Percentiles rank a stretch among this genome's conserved stretches.
Evolutionary conservation across 2,888 invertebrate species (phyloP).

Genomic region (Cepaea hortensis): DNA sequence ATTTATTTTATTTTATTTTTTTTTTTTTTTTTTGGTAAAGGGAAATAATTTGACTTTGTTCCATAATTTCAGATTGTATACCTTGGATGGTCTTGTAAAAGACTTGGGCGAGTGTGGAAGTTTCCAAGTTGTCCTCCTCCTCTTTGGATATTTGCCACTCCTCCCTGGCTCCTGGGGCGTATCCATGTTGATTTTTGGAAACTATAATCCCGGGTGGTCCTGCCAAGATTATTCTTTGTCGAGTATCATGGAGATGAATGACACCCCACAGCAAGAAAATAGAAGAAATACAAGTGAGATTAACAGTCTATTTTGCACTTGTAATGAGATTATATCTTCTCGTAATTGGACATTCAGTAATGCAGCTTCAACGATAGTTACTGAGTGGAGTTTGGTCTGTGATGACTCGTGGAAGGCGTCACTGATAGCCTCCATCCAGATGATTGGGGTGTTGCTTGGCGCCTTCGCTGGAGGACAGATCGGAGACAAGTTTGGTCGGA

Average conservation of each 20-base stretch:
- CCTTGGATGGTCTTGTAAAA: conserved; percentile 54
- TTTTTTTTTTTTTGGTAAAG: too few species aligned
- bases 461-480: conserved; percentile 61
- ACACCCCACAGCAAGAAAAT: background rate
- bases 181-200: conserved; percentile 61
- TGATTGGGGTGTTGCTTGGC: conserved; percentile 71
- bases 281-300: background rate
- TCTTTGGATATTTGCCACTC: conserved; percentile 49
- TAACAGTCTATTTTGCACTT: background rate
- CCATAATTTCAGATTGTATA: background rate
- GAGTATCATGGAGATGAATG: background rate
- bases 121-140: conserved; percentile 56
- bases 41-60: too few species aligned
- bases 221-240: conserved; percentile 41
- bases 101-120: conserved; percentile 58
- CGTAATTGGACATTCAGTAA: background rate
- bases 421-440: conserved; percentile 70
- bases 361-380: conserved; percentile 18
- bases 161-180: conserved; percentile 57
- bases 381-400: conserved; percentile 61
- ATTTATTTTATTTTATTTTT: too few species aligned
- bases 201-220: conserved; percentile 57
- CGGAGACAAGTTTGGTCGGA: conserved; percentile 16
- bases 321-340: background rate
- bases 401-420: conserved; percentile 59